These are phyloP conservation scores for Drosophila nannoptera DNA, from an alignment of 1,140 invertebrate genomes.

Conservation along the genomic window DNA sequence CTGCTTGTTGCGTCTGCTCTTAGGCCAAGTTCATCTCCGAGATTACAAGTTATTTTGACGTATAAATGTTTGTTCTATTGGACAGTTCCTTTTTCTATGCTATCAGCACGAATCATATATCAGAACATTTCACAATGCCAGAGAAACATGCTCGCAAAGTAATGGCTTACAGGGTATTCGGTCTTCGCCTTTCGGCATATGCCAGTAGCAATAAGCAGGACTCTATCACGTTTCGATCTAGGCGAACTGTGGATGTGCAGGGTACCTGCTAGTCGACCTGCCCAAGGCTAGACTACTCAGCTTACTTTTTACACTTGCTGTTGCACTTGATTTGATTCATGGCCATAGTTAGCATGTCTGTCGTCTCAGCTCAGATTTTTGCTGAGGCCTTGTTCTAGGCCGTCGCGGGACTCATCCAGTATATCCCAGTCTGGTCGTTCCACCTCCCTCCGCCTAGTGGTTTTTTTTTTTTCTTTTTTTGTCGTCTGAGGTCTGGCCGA, in stretches of 20 bases:
- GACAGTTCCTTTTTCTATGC: too few relatives aligned
- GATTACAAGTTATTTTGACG: too few relatives aligned
- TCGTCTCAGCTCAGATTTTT: background rate
- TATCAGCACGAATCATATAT: too few relatives aligned
- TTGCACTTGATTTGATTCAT: constrained; percentile 56
- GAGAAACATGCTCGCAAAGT: too few relatives aligned
- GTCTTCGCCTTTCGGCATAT: too few relatives aligned
- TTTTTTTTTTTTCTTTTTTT: too few relatives aligned
- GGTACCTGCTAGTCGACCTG: background rate
- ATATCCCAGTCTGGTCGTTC: too few relatives aligned
- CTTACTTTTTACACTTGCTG: constrained; percentile 19
- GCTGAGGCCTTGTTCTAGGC: background rate
- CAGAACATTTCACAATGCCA: too few relatives aligned
- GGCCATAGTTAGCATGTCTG: constrained; percentile 61
- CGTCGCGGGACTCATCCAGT: background rate
- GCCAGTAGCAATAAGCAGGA: background rate
- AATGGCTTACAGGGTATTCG: background rate
- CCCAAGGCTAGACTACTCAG: background rate
- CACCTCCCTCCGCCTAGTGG: too few relatives aligned
- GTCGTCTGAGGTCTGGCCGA: constrained; percentile 47
- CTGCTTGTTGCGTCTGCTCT: background rate
- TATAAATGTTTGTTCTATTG: too few relatives aligned
- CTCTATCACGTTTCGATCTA: background rate
- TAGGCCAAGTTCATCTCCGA: too few relatives aligned
- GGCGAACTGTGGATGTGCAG: too few relatives aligned